Base-by-base conservation (phyloP, 1,140 invertebrate species). In the Trachelipus rathkii region DNA sequence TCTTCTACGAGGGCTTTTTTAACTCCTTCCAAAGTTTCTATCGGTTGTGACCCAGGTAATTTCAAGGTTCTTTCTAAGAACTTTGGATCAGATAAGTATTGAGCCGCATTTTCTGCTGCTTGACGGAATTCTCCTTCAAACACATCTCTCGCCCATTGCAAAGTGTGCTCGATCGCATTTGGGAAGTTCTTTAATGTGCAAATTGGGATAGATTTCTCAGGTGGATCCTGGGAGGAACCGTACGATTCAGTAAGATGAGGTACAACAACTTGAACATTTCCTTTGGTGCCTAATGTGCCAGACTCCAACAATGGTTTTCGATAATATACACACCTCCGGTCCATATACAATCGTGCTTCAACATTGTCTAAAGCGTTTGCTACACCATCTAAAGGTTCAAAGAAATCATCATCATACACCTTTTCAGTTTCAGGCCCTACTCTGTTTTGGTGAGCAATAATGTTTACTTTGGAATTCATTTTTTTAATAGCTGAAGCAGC, bases 181-280 rank as follows among this genome's bases (percentile, higher is more conserved):
- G 97, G 97, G 87, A 99, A 99, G 86, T 99, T 99, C 85, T 98
- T 99, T 72, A 99, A 86, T 0, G 97, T 99, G 85, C 97, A 99
- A 81, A 99, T 97, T 0, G 97, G 97, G 84, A 99, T 99, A 82
- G 93, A 95, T 85, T 98, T 98, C 85, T 99, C 97, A 10, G 97
- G 96, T 0, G 97, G 97, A 87, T 99, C 97, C 86, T 98, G 95
- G 2, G 95, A 97, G 0, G 96, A 98, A 83, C 95, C 96, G 86
- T 99, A 99, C 0, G 95, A 96, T 86, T 98, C 96, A 1, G 96
- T 98, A 60, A 97, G 84, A 76, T 87, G 84, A 44, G 96, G 96
- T 71, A 98, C 92, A 9, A 99, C 95, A 33, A 93, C 93, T 87
- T 99, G 97, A 50, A 95, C 95, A 85, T 99, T 99, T 73, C 96